Percentiles rank a stretch among this genome's conserved stretches.
Evolutionary conservation across 2,888 invertebrate genomes (phyloP).

Genomic region (Spisula solida): DNA sequence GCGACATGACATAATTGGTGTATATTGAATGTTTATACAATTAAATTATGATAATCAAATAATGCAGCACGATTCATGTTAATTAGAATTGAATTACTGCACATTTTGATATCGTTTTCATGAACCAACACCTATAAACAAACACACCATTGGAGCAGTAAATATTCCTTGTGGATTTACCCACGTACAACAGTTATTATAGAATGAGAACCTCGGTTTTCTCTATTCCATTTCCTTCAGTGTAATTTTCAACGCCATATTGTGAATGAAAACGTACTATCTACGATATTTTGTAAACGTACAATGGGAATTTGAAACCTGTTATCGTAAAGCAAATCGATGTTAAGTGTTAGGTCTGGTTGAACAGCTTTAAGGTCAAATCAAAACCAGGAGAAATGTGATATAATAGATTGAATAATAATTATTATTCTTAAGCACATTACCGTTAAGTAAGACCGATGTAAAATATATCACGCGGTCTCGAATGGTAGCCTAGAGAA

Average conservation of each 20-base stretch:
- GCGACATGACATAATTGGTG: too few species aligned
- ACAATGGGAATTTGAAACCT: not conserved
- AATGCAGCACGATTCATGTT: too few species aligned
- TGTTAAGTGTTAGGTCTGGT: not conserved
- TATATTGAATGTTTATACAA: too few species aligned
- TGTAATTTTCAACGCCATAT: not conserved
- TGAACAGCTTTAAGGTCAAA: not conserved
- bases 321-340: not conserved
- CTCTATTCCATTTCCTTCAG: not conserved
- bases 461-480: not conserved
- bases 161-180: too few species aligned
- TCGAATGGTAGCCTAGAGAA: not conserved
- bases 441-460: not conserved
- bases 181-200: too few species aligned
- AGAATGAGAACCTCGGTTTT: too few species aligned
- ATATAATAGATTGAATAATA: not conserved
- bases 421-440: not conserved
- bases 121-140: too few species aligned
- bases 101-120: too few species aligned
- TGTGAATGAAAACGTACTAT: not conserved
- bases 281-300: not conserved
- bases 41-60: too few species aligned
- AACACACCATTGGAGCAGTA: too few species aligned
- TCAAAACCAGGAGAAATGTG: not conserved
- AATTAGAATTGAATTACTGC: too few species aligned